These are phyloP conservation scores for Eupithecia vulgata DNA, from an alignment of 2,888 invertebrate genomes.

Conservation along the genomic window DNA sequence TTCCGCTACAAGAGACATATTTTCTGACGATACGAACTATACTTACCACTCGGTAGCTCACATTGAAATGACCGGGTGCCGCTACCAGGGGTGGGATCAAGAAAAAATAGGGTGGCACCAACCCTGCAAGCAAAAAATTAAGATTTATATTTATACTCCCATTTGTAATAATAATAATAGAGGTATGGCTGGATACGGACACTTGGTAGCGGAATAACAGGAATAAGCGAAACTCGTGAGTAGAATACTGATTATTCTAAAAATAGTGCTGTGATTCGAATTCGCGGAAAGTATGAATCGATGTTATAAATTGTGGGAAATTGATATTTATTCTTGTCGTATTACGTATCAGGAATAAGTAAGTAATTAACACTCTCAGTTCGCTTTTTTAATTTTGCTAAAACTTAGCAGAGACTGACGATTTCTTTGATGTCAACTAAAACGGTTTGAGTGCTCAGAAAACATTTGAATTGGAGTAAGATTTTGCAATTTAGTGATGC, in stretches of 20 bases:
- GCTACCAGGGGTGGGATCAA: constrained; percentile 59
- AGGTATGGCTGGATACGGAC: constrained; percentile 50
- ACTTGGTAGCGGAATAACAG: constrained; percentile 32
- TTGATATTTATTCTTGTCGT: background rate
- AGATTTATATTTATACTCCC: constrained; percentile 73
- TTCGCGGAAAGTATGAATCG: constrained; percentile 14
- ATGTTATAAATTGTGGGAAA: constrained; percentile 8
- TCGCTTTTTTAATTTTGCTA: background rate
- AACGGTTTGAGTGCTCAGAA: constrained; percentile 3
- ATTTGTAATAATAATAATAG: constrained; percentile 66
- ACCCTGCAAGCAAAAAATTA: constrained; percentile 75
- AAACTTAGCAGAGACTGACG: background rate
- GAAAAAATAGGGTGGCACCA: constrained; percentile 73
- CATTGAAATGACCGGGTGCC: constrained; percentile 42
- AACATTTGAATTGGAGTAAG: background rate
- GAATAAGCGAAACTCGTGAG: constrained; percentile 40
- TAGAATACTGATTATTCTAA: constrained; percentile 37
- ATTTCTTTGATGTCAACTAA: constrained; percentile 4
- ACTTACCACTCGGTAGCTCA: constrained; percentile 37
- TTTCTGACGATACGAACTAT: constrained; percentile 22
- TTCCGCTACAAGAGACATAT: constrained; percentile 3
- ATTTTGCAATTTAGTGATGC: constrained; percentile 10
- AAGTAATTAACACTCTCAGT: background rate
- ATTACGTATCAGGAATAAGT: background rate
- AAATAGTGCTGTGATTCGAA: constrained; percentile 21